Evolutionary conservation across 2,797 vertebrate genomes (phyloP), one percentile per base, ranked within the genome.

Genomic region (Gymnodraco acuticeps): DNA sequence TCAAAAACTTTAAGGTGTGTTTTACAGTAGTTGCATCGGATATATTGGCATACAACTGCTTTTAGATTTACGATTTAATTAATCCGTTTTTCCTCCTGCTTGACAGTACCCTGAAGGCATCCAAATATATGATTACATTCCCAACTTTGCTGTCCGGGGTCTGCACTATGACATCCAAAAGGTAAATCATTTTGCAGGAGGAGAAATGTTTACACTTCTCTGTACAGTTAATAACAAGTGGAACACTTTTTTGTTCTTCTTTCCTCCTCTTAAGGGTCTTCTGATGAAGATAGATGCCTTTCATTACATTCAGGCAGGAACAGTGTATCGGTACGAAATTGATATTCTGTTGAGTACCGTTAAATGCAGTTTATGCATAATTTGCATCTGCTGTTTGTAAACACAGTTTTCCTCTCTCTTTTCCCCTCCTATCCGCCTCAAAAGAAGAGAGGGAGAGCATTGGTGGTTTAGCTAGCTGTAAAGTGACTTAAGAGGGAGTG

Each of bases 111-210:
- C 96, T 1, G 87, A 93, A 55, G 95, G 63, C 41, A 95, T 97
- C 78, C 14, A 58, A 64, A 95, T 93, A 52, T 97, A 96, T 48
- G 95, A 95, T 12, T 97, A 97, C 76, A 90, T 96, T 70, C 94
- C 95, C 17, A 96, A 96, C 90, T 97, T 97, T 87, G 93, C 95
- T 0, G 81, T 93, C 3, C 91, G 96, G 12, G 96, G 96, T 8
- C 95, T 97, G 64, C 96, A 97, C 87, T 97, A 97, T 45, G 96
- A 97, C 85, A 96, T 97, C 68, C 95, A 96, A 51, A 97, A 97
- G 96, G 96, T 97, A 82, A 62, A 41, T 4, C 19, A 0, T 48
- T 45, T 64, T 52, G 13, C 14, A 56, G 13, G 0, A 52, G 54
- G 23, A 59, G 2, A 50, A 9, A 14, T 47, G 1, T 33, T 14